A percentile compares a stretch with the other conserved stretches of the same genome.
Evolutionary conservation across 2,113 vertebrate genomes (phyloP).

Genomic region (Sporophila hypoxantha): DNA sequence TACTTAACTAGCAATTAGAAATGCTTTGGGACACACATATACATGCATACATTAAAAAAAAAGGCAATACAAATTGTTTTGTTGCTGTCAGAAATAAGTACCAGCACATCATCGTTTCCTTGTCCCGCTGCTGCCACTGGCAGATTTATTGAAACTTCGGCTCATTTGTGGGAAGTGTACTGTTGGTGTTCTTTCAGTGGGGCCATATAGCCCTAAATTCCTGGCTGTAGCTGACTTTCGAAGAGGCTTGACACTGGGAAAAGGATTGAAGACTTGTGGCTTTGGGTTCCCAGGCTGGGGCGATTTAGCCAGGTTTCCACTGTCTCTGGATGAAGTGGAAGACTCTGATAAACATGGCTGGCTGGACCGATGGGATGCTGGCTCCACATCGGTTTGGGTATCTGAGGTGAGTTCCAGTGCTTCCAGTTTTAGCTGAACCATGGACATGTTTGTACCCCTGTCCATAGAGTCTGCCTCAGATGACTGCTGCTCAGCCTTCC

Average conservation of each 20-base stretch:
- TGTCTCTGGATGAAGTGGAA: constrained; percentile 54
- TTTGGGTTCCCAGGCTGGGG: constrained; percentile 59
- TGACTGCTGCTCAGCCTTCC: constrained; percentile 53
- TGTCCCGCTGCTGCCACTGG: constrained; percentile 58
- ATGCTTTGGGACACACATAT: not conserved
- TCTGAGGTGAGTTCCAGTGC: constrained; percentile 69
- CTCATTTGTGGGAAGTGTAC: constrained; percentile 93
- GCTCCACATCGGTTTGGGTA: not conserved
- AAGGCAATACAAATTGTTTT: not conserved
- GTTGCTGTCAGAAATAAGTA: not conserved
- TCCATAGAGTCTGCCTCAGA: constrained; percentile 40
- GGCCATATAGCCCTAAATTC: constrained; percentile 92
- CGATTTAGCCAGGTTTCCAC: constrained; percentile 37
- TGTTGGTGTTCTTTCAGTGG: constrained; percentile 85
- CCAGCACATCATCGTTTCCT: constrained; percentile 73
- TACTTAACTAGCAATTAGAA: not conserved
- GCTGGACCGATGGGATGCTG: not conserved
- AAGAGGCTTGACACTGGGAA: constrained; percentile 89
- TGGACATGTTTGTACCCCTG: constrained; percentile 43
- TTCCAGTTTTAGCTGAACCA: constrained; percentile 75
- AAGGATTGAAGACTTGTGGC: constrained; percentile 82
- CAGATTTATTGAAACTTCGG: constrained; percentile 74
- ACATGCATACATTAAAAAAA: not conserved
- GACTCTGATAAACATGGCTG: constrained; percentile 52
- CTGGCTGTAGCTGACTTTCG: constrained; percentile 87